Evolutionary conservation across 2,113 vertebrate genomes (phyloP).

Genomic region (Macaca mulatta): DNA sequence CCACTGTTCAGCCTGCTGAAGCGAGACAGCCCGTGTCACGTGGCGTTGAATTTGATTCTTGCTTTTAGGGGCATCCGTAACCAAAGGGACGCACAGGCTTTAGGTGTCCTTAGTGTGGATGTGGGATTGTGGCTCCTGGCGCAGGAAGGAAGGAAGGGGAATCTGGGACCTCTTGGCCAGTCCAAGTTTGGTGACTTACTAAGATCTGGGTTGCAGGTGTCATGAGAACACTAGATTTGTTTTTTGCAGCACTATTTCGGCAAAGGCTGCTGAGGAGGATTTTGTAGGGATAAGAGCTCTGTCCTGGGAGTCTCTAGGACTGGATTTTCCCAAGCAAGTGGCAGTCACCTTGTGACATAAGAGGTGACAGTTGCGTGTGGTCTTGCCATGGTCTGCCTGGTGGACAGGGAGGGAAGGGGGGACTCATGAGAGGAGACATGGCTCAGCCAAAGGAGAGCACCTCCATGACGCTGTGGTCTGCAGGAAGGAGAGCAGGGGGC

Average conservation of each 20-base stretch:
- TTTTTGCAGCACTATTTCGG: background rate
- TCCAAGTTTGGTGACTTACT: background rate
- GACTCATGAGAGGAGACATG: background rate
- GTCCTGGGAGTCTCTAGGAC: background rate
- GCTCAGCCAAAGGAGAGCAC: background rate
- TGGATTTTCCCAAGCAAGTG: background rate
- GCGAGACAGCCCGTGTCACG: accelerated
- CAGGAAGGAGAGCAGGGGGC: background rate
- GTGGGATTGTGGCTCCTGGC: accelerated
- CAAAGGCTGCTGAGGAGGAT: background rate
- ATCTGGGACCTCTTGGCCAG: background rate
- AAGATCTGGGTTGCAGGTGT: background rate
- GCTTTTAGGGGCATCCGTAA: background rate
- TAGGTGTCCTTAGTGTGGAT: accelerated
- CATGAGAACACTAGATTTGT: background rate
- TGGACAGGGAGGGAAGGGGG: background rate
- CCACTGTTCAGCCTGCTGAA: too few relatives aligned
- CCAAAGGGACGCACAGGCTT: accelerated
- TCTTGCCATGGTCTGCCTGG: background rate
- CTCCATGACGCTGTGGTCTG: accelerated
- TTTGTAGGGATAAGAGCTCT: background rate
- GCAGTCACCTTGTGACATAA: background rate
- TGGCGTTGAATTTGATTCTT: background rate
- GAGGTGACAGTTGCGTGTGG: background rate
- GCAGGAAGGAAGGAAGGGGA: background rate